Evolutionary conservation across 2,888 invertebrate genomes (phyloP), one percentile per base, ranked within the genome.

Genomic region (Sinotaia quadrata): DNA sequence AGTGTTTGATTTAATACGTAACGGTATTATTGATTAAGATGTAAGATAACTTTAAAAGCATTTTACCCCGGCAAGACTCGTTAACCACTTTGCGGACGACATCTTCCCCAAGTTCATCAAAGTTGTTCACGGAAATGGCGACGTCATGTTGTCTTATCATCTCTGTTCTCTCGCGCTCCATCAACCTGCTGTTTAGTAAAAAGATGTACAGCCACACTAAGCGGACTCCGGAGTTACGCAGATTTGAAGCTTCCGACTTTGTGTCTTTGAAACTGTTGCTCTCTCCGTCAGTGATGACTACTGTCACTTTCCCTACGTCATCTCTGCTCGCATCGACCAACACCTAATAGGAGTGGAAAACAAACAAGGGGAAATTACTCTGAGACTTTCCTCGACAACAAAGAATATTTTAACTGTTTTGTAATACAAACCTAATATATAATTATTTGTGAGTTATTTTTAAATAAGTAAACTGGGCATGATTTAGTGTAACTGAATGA

Each of bases 131-230:
- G 4, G 4, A 21, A 7, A 65, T 18, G 15, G 56, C 56, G 0
- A 21, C n/a, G 56, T 65, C 65, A n/a, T 56, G 56, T 31, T 31
- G 0, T 2, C 18, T 29, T n/a, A 10, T 24, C 56, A 56, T 65
- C 4, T 10, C 5, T 0, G 4, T 2, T 24, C 21, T 41, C 33
- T 65, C 65, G 3, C 54, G 31, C 7, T 4, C 5, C 21, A 65
- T 15, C 4, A n/a, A 34, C 1, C 21, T 0, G 29, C 34, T 29
- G 37, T 37, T 54, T n/a, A 24, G 10, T 18, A 29, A 24, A 1
- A 1, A 10, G 33, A 65, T 56, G 56, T 65, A 65, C 33, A 65
- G 24, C 65, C 65, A 65, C 21, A 65, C 56, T 0, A 65, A 27
- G 1, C 54, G 65, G 21, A 33, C 56, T 12, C 52, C 4, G 7